A percentile compares a stretch with the other conserved stretches of the same genome.
phyloP scores from a whole-genome alignment of 2,888 invertebrate species.

The Slavum lentiscoides region DNA sequence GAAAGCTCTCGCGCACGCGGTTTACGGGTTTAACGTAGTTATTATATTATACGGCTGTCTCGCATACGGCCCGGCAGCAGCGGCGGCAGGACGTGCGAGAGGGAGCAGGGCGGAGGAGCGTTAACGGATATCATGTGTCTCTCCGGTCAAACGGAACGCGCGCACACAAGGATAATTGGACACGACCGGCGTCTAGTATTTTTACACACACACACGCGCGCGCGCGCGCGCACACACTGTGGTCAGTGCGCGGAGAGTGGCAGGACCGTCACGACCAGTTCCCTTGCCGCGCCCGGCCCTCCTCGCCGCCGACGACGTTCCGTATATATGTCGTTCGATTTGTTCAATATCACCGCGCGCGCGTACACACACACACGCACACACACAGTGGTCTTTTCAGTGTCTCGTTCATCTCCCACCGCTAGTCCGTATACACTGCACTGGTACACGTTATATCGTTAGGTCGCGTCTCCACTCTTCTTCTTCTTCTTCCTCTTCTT shows the following conservation, averaged over 20 bases:
- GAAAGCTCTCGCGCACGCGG: too few species aligned
- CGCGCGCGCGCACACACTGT: background rate
- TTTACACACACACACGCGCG: background rate
- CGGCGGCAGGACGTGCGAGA: background rate
- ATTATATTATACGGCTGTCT: background rate
- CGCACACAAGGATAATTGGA: constrained; percentile 47
- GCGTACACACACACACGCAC: background rate
- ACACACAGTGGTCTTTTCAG: background rate
- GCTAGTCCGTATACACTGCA: background rate
- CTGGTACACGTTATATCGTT: background rate
- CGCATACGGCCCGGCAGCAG: too few species aligned
- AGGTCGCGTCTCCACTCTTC: background rate
- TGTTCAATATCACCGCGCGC: constrained; percentile 18
- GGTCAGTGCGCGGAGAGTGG: background rate
- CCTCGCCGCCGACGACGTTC: background rate
- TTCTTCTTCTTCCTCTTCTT: too few species aligned
- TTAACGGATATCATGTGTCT: background rate
- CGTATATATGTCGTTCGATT: constrained; percentile 41
- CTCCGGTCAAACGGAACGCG: constrained; percentile 52
- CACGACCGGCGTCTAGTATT: constrained; percentile 51
- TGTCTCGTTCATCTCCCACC: background rate
- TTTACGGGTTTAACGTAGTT: too few species aligned
- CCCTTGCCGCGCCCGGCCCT: background rate
- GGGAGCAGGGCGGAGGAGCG: background rate
- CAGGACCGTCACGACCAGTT: constrained; percentile 46